Evolutionary conservation across 2,797 vertebrate genomes (phyloP), one percentile per base, ranked within the genome.

Genomic region (Darevskia nairensis): DNA sequence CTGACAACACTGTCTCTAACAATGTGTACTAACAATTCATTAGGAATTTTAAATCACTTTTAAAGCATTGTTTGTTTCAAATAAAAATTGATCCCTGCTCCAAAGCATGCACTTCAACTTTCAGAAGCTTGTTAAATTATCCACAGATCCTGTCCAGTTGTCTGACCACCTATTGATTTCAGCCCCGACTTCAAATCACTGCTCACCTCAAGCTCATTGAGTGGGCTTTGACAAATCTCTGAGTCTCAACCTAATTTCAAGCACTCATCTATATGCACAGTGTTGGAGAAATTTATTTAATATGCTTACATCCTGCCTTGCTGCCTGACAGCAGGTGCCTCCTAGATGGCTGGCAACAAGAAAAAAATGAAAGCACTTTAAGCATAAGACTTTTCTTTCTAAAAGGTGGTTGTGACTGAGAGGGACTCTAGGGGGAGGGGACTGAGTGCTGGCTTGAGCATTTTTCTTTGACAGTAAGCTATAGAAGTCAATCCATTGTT

Each of bases 1-100:
- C 90, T 92, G n/a, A 0, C 8, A 1, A 21, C 86, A 44, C 19
- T 44, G 0, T 91, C 23, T 44, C 1, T 92, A 86, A 86, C 81
- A 68, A 15, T 50, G 74, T n/a, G 0, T 6, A 85, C 46, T 90
- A 85, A 35, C 8, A 89, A 69, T 76, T 82, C 74, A 41, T 92
- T 23, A 77, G 44, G 91, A 39, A 25, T 61, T 2, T 50, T 64
- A 15, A 89, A 88, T 50, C 0, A 0, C 84, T 75, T 21, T 44
- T 72, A 4, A 11, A n/a, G 61, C 25, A n/a, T 85, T 50, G 35
- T 29, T 39, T 85, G 21, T 27, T 89, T 81, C 4, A 32, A 59
- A 71, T 10, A 50, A 74, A 64, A 23, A 80, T 29, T 8, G 25
- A 9, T 77, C 59, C 59, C 3, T 88, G 61, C 78, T 76, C 25